These are phyloP conservation scores for Kobus ellipsiprymnus DNA, from an alignment of 2,113 vertebrate genomes.

Conservation along the genomic window DNA sequence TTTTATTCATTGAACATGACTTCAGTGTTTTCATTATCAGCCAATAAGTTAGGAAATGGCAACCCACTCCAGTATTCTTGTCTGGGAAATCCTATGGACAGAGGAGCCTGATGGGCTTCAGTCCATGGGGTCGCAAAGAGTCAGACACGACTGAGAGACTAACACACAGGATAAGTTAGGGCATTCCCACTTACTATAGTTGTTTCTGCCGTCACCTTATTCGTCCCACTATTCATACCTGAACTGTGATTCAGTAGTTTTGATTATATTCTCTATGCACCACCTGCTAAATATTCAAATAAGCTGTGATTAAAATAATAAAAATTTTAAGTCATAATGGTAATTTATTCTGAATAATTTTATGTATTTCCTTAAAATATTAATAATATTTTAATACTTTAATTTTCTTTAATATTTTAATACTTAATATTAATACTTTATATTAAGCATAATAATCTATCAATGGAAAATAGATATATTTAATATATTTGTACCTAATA, in stretches of 20 bases:
- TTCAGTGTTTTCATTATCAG: neutral
- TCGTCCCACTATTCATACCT: neutral
- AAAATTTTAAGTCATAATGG: neutral
- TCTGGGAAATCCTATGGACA: neutral
- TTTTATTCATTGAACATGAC: neutral
- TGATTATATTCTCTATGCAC: neutral
- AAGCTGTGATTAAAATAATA: neutral
- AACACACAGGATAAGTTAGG: neutral
- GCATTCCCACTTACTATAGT: neutral
- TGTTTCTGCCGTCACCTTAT: neutral
- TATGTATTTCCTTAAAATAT: neutral
- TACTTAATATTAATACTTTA: too few species aligned
- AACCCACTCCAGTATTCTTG: neutral
- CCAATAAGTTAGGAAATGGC: neutral
- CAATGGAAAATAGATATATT: neutral
- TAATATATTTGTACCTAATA: neutral
- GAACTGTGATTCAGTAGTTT: neutral
- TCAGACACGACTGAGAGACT: neutral
- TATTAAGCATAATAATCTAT: neutral
- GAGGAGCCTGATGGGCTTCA: neutral
- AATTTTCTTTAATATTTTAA: too few species aligned
- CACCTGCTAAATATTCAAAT: neutral
- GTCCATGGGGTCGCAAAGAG: neutral
- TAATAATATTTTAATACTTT: constrained; percentile 5
- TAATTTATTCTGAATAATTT: neutral